Evolutionary conservation across 2,888 invertebrate genomes (phyloP).

Genomic region (Entomobrya multifasciata): DNA sequence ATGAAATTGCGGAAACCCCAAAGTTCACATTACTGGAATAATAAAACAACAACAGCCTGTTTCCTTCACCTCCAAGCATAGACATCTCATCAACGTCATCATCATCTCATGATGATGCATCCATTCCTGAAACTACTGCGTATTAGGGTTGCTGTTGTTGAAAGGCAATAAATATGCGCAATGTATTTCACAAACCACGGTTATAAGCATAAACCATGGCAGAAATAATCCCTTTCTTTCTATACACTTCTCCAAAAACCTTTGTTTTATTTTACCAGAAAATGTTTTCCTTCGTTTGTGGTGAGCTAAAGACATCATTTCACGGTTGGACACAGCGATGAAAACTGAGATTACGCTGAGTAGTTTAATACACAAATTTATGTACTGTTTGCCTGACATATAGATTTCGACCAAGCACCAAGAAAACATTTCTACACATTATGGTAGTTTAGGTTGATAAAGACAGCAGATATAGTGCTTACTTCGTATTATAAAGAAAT

Average conservation of each 20-base stretch:
- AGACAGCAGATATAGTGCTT: too few species aligned
- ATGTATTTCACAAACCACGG: not conserved
- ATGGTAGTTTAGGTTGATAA: too few species aligned
- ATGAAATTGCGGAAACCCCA: conserved; percentile 74
- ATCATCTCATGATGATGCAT: not conserved
- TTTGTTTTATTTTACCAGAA: conserved; percentile 12
- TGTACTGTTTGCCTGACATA: too few species aligned
- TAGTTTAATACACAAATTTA: too few species aligned
- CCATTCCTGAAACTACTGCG: not conserved
- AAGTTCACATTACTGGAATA: conserved; percentile 61
- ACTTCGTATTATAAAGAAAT: too few species aligned
- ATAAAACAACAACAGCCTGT: conserved; percentile 60
- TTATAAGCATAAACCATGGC: not conserved
- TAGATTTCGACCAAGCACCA: not conserved
- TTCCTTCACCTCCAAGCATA: conserved; percentile 54
- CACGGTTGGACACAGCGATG: too few species aligned
- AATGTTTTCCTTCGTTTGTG: not conserved
- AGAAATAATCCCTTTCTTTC: conserved; percentile 24
- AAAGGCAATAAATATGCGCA: not conserved
- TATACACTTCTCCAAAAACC: not conserved
- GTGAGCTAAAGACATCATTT: too few species aligned
- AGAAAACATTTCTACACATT: not conserved
- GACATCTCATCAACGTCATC: not conserved
- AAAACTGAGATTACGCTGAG: not conserved
- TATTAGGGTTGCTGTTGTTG: not conserved